Evolutionary conservation across 2,888 invertebrate genomes (phyloP).

Genomic region (Nemapogon koenigi): DNA sequence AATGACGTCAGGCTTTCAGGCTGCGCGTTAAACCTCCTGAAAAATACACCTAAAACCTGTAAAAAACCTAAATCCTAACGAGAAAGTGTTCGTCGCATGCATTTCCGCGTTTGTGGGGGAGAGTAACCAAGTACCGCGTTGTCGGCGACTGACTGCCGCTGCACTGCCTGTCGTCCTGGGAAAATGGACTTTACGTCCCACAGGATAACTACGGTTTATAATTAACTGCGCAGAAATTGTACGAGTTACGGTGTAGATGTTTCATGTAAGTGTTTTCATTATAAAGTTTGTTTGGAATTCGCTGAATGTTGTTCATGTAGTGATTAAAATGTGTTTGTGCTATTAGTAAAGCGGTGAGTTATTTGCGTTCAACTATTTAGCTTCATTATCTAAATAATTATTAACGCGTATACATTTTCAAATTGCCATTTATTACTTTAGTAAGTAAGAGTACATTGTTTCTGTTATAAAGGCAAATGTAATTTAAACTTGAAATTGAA

Average conservation of each 20-base stretch:
- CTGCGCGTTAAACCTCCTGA: conserved; percentile 23
- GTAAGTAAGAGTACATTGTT: too few species aligned
- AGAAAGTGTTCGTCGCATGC: conserved; percentile 4
- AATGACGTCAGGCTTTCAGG: conserved; percentile 61
- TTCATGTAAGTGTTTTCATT: conserved; percentile 8
- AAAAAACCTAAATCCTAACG: conserved; percentile 4
- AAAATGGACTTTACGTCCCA: conserved; percentile 49
- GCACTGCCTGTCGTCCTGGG: conserved; percentile 21
- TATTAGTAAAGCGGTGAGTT: too few species aligned
- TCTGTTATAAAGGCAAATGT: too few species aligned
- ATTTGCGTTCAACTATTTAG: too few species aligned
- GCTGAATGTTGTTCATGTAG: background rate
- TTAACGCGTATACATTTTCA: too few species aligned
- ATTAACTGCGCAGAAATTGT: conserved; percentile 30
- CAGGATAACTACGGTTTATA: conserved; percentile 43
- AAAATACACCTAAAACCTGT: conserved; percentile 1
- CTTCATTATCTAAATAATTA: too few species aligned
- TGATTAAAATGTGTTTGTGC: background rate
- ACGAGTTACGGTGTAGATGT: conserved; percentile 21
- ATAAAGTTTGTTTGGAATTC: conserved; percentile 1
- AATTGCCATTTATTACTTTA: too few species aligned
- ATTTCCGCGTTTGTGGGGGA: conserved; percentile 3
- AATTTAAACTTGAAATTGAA: too few species aligned
- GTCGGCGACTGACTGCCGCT: background rate
- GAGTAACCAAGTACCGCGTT: background rate